A percentile compares a stretch with the other conserved stretches of the same genome.
phyloP scores from a whole-genome alignment of 2,888 invertebrate genomes.

The Cordilura impudica region DNA sequence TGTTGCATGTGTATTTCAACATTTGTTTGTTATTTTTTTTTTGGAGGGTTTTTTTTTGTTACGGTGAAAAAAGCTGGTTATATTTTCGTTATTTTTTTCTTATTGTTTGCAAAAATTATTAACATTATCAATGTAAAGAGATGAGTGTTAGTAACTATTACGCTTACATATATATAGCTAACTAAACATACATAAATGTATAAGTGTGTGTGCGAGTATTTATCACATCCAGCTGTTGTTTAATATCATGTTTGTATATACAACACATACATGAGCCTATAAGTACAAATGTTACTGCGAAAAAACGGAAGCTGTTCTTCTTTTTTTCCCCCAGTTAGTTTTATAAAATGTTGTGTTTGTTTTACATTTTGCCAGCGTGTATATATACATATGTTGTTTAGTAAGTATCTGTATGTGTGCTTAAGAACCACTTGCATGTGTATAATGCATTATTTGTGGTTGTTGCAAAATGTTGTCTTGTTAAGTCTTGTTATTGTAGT shows the following conservation, averaged over 20 bases:
- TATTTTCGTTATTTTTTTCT: slow-evolving; percentile 40
- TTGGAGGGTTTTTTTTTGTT: not conserved
- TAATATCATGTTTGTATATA: slow-evolving; percentile 25
- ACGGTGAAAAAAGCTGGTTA: not conserved
- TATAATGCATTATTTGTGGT: slow-evolving; percentile 56
- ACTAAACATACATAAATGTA: not conserved
- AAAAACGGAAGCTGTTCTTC: slow-evolving; percentile 55
- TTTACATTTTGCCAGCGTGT: not conserved
- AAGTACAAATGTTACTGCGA: slow-evolving; percentile 52
- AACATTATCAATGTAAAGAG: slow-evolving; percentile 56
- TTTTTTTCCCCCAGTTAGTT: not conserved
- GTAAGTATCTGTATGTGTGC: not conserved
- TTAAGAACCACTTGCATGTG: slow-evolving; percentile 53
- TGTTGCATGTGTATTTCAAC: slow-evolving; percentile 55
- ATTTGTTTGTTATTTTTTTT: slow-evolving; percentile 31
- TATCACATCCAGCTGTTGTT: slow-evolving; percentile 47
- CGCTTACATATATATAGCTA: not conserved
- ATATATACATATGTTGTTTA: slow-evolving; percentile 6
- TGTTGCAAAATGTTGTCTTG: slow-evolving; percentile 47
- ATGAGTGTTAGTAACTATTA: slow-evolving; percentile 16
- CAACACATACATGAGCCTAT: slow-evolving; percentile 57
- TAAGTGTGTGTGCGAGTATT: slow-evolving; percentile 18
- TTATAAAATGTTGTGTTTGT: slow-evolving; percentile 12
- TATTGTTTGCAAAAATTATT: slow-evolving; percentile 60
- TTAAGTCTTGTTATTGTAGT: slow-evolving; percentile 53